phyloP scores from a whole-genome alignment of 2,888 invertebrate genomes.

The Polydrusus pterygomalis region DNA sequence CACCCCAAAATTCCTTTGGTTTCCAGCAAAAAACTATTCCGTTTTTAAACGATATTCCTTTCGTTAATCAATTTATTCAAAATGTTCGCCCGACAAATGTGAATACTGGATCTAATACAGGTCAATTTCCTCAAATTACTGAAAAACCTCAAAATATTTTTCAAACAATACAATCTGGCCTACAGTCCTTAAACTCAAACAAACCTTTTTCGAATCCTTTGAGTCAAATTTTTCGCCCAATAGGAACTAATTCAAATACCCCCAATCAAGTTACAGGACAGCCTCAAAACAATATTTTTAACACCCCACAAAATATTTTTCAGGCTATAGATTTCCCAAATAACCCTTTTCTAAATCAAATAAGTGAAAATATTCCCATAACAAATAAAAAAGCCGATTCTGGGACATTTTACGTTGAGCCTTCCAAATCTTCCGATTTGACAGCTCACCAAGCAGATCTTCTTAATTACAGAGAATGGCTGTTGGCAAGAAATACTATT shows the following conservation, averaged over 20 bases:
- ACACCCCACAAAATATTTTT: background rate
- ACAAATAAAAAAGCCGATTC: background rate
- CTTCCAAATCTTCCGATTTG: background rate
- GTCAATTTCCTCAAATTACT: background rate
- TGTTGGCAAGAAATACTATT: background rate
- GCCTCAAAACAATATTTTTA: background rate
- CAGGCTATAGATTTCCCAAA: background rate
- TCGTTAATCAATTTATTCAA: background rate
- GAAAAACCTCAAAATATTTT: background rate
- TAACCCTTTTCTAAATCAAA: background rate
- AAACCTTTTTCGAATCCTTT: background rate
- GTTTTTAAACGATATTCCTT: background rate
- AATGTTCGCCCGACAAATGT: background rate
- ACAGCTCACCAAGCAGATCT: constrained; percentile 29
- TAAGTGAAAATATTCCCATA: background rate
- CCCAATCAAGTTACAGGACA: background rate
- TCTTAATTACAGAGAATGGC: background rate
- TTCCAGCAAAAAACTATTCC: background rate
- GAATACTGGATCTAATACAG: background rate
- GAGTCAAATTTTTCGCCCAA: background rate
- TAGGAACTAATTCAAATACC: background rate
- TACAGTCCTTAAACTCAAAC: background rate
- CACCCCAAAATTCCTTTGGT: background rate
- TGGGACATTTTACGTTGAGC: background rate
- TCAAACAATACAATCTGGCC: background rate